Base-by-base conservation (phyloP, 2,113 vertebrate species). In the Struthio camelus region DNA sequence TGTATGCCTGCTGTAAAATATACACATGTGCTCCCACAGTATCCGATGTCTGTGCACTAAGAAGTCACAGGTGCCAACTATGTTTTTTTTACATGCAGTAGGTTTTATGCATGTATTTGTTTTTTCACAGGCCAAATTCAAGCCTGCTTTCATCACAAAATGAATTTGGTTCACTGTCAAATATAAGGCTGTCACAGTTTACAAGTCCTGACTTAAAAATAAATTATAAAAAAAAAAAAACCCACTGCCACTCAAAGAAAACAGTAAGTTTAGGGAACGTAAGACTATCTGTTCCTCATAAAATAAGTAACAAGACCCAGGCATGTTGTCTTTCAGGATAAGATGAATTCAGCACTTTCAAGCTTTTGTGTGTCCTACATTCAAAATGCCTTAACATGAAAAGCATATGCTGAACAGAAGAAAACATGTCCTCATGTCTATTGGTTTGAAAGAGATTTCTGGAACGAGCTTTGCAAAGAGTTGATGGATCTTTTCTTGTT, bases 371-470 rank as follows among this genome's bases (percentile, higher is more conserved):
- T 11, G 42, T 96, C 94, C 90, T 79, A 94, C 69, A 77, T 96
- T 91, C 88, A 84, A 83, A 96, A 94, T 79, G 84, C 58, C 75
- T 53, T 50, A 72, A 89, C 51, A 40, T 70, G 73, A 92, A 65
- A 95, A 92, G 42, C 64, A 80, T 72, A 79, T 22, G 23, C n/a
- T 64, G 64, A 94, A 88, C 36, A 94, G 66, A 87, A 97, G 89
- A 81, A 91, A 93, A 44, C 8, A 0, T 78, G 87, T 83, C 59
- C 78, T 81, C 96, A 90, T 34, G 89, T 65, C 75, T 62, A 78
- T 53, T 65, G 87, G 67, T 62, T 73, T 42, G 67, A 50, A 42
- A 36, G 11, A 8, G 75, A 17, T 36, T 67, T 71, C 22, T 54
- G 23, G 14, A 17, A 65, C 36, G 66, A 25, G 40, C 40, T 48